Conservation (phyloP, 2,888 invertebrate species). For the Drosophila paranaensis region DNA sequence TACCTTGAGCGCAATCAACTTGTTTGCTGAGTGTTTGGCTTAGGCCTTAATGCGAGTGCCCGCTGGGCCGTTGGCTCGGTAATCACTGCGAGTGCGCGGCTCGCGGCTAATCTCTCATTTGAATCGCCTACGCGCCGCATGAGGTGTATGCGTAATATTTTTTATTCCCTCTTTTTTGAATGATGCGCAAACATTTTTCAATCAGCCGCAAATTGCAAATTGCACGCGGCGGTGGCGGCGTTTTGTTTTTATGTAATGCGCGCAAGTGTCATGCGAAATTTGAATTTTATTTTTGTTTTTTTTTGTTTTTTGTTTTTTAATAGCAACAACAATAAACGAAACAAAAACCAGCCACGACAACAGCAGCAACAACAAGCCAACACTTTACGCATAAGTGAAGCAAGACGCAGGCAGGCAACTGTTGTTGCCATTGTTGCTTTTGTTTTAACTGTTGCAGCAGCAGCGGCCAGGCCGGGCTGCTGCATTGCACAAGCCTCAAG, state of each 20-base stretch:
- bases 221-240: slow-evolving; percentile 25
- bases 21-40: slow-evolving; percentile 32
- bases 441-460: slow-evolving; percentile 66
- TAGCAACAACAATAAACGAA: slow-evolving; percentile 21
- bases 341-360: slow-evolving; percentile 15
- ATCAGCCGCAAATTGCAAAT: slow-evolving; percentile 42
- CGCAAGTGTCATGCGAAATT: slow-evolving; percentile 72
- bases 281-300: slow-evolving; percentile 23
- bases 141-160: slow-evolving; percentile 54
- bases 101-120: slow-evolving; percentile 36
- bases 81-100: slow-evolving; percentile 4
- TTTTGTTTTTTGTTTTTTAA: slow-evolving; percentile 24
- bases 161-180: not conserved
- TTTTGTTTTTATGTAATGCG: slow-evolving; percentile 59
- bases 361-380: slow-evolving; percentile 22
- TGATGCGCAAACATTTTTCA: slow-evolving; percentile 36
- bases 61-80: slow-evolving; percentile 8
- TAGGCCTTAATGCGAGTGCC: slow-evolving; percentile 36
- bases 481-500: slow-evolving; percentile 60
- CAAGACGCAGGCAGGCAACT: slow-evolving; percentile 33
- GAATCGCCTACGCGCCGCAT: slow-evolving; percentile 26
- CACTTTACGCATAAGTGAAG: slow-evolving; percentile 70
- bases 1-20: slow-evolving; percentile 50
- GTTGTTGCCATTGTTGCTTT: slow-evolving; percentile 51
- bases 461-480: slow-evolving; percentile 19